Conservation (phyloP, 2,113 vertebrate genomes). For the Plecturocebus donacophilus region DNA sequence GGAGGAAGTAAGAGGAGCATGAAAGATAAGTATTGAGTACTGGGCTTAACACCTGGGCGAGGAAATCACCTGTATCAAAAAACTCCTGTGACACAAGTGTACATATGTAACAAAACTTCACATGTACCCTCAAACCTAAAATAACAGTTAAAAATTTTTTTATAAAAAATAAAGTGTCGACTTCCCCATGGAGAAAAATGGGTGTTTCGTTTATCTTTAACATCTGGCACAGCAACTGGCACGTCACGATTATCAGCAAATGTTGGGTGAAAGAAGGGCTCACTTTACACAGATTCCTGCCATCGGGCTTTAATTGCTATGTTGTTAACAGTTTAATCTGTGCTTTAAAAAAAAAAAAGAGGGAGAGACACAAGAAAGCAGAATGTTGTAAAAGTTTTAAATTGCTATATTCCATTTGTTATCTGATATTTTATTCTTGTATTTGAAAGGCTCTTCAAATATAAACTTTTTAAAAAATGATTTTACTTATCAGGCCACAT, state of each 20-base stretch:
- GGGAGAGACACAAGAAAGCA: background rate
- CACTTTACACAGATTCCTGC: background rate
- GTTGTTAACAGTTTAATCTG: background rate
- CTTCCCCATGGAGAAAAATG: background rate
- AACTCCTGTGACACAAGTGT: too few species aligned
- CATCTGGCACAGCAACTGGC: background rate
- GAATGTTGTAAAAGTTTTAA: background rate
- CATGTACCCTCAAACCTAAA: too few species aligned
- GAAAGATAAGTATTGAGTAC: too few species aligned
- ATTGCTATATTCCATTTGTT: background rate
- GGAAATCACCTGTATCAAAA: too few species aligned
- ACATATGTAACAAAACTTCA: too few species aligned
- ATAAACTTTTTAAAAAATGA: background rate
- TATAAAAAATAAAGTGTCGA: too few species aligned
- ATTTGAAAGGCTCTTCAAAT: constrained; percentile 27
- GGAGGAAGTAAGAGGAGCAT: too few species aligned
- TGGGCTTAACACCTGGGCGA: too few species aligned
- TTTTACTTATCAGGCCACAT: background rate
- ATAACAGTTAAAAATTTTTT: too few species aligned
- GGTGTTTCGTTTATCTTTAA: background rate
- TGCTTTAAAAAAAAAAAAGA: background rate
- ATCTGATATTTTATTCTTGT: background rate
- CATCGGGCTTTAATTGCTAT: background rate
- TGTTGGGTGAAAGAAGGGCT: background rate
- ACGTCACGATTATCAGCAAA: background rate